Conservation (phyloP, 2,113 vertebrate species). For the Ammodramus savannarum region DNA sequence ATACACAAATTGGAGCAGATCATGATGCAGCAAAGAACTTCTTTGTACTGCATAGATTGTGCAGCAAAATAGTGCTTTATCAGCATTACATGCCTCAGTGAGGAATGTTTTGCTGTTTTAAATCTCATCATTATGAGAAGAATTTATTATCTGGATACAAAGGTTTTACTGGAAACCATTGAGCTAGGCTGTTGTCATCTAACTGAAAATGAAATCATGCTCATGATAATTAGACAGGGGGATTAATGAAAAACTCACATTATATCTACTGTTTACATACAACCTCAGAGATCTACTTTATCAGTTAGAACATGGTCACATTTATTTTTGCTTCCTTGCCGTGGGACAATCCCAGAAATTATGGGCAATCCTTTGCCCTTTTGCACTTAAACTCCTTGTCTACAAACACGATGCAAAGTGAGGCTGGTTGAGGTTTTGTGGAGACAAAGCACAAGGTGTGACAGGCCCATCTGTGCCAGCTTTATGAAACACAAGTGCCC, state of each 20-base stretch:
- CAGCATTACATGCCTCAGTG: background rate
- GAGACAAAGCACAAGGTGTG: constrained; percentile 36
- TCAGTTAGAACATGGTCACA: background rate
- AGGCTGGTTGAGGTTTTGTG: constrained; percentile 47
- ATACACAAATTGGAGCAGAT: background rate
- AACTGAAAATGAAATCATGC: constrained; percentile 25
- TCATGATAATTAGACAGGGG: constrained; percentile 27
- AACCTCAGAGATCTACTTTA: background rate
- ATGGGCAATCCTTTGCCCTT: constrained; percentile 11
- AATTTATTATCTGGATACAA: background rate
- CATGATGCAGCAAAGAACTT: constrained; percentile 25
- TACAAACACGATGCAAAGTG: constrained; percentile 45
- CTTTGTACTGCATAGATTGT: background rate
- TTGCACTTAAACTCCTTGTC: background rate
- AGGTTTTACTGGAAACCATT: constrained; percentile 14
- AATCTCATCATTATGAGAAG: background rate
- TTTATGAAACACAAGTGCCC: constrained; percentile 58
- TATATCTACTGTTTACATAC: background rate
- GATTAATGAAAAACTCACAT: constrained; percentile 1
- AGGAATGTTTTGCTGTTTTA: background rate
- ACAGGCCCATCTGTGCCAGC: constrained; percentile 66
- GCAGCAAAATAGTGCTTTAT: constrained; percentile 21
- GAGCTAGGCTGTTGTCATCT: background rate
- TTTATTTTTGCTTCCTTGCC: constrained; percentile 1
- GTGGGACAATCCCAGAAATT: constrained; percentile 16